Evolutionary conservation across 2,888 invertebrate genomes (phyloP), one percentile per base, ranked within the genome.

Genomic region (Nudaria mundana): DNA sequence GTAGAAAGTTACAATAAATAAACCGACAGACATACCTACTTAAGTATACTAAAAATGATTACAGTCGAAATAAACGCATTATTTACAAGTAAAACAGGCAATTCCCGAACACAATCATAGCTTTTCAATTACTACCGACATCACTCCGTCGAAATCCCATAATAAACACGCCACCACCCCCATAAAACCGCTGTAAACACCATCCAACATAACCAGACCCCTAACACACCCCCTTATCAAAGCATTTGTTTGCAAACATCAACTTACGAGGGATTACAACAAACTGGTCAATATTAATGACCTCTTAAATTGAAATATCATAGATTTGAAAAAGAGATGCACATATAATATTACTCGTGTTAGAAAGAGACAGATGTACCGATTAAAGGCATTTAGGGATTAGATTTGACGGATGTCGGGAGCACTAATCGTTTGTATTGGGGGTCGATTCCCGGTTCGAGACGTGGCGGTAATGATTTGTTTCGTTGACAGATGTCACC

Each of bases 401-500:
- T 76, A 75, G 53, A 51, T 41, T 53, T 69, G 72, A 68, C 66
- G 74, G 63, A 61, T 68, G 76, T 76, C 77, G 66, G 52, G 56
- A 63, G 52, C 75, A 76, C 63, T 37, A 58, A 66, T 63, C 68
- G 62, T 58, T 62, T 58, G 66, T n/a, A 66, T 65, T 59, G 61
- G 61, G 62, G 63, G 57, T 65, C 58, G 65, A 65, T 62, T 66
- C 66, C 59, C 63, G 59, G 46, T 54, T n/a, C 22, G 40, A 62
- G 71, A 68, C 66, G 49, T 65, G 66, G 52, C 64, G 53, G 63
- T 77, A 76, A 78, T 77, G 76, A 63, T 64, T 74, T 77, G 77
- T 82, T 82, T 80, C 72, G 60, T 57, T 81, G 81, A 81, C 81
- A 81, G 81, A 75, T 81, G 81, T 75, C 76, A 68, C 28, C 33